A percentile compares a stretch with the other conserved stretches of the same genome.
Evolutionary conservation across 2,113 vertebrate genomes (phyloP).

Genomic region (Osmerus eperlanus): DNA sequence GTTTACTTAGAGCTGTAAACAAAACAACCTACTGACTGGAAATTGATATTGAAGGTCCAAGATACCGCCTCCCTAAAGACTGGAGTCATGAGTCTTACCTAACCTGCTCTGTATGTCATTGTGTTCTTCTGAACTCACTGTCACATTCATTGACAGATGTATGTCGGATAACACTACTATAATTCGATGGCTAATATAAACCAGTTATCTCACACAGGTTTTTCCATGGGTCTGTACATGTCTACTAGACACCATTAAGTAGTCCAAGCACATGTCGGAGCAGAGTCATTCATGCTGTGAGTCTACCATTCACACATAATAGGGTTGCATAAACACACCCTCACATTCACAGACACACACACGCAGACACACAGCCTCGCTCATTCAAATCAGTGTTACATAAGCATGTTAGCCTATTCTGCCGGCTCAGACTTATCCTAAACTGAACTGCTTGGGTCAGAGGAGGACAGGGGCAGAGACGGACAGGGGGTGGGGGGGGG

Average conservation of each 20-base stretch:
- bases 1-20: too few relatives aligned
- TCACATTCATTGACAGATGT: neutral
- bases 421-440: constrained; percentile 41
- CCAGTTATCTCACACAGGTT: neutral
- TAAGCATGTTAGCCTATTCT: constrained; percentile 44
- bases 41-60: too few relatives aligned
- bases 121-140: too few relatives aligned
- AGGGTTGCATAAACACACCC: constrained; percentile 1
- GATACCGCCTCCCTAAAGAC: too few relatives aligned
- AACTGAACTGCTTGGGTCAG: constrained; percentile 34
- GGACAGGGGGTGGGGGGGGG: neutral
- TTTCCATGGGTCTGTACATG: neutral
- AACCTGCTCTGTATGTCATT: too few relatives aligned
- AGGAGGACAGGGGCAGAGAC: constrained; percentile 15
- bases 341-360: constrained; percentile 19
- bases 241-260: neutral
- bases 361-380: constrained; percentile 20
- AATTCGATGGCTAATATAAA: too few relatives aligned
- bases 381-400: constrained; percentile 54
- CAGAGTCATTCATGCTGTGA: neutral
- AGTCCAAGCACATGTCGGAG: neutral
- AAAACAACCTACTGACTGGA: too few relatives aligned
- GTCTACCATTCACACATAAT: neutral
- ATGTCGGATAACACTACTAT: neutral
- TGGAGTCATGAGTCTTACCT: too few relatives aligned